Base-by-base conservation (phyloP, 2,888 invertebrate species). In the Clitarchus hookeri region DNA sequence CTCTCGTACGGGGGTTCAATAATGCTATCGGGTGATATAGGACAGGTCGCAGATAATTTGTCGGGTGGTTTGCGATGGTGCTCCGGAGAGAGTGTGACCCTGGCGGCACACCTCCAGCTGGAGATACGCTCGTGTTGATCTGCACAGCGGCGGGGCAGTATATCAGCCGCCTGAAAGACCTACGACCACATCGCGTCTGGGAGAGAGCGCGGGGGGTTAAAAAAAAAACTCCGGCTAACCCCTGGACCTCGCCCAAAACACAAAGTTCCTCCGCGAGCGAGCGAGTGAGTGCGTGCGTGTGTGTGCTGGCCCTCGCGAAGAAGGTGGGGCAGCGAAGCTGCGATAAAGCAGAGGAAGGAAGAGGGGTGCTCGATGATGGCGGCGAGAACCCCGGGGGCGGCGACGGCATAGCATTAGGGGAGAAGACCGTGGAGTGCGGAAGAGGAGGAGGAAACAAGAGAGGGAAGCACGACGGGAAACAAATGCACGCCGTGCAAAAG, bases 91-190 rank as follows among this genome's bases (percentile, higher is more conserved):
- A 36, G 36, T 8, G 12, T 13, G 11, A 11, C 48, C 48, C 48
- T 48, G 6, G 48, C 16, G 48, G 23, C 16, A 48, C 23, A 65
- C 23, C 23, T 3, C 19, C 23, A 65, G 65, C 13, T 65, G 65
- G 65, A 65, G 65, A n/a, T 65, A 65, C 65, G 65, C 65, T 19
- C 65, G 65, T 65, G 65, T 65, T 65, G 23, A 23, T 23, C 65
- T n/a, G 65, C 65, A 6, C 65, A n/a, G 13, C 19, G 13, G n/a
- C 13, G n/a, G 65, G 3, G 65, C 65, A 19, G 65, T 65, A 65
- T n/a, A 65, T 65, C 65, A 65, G 65, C 65, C 65, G n/a, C 65
- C 65, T 65, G 65, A 65, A 65, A 65, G 65, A 65, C 65, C 65
- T 65, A 65, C 23, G 65, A 65, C 65, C 65, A 48, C 48, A 48